A percentile compares a stretch with the other conserved stretches of the same genome.
Conservation (phyloP, 2,797 vertebrate species). For the Cercopithecus petaurista region DNA sequence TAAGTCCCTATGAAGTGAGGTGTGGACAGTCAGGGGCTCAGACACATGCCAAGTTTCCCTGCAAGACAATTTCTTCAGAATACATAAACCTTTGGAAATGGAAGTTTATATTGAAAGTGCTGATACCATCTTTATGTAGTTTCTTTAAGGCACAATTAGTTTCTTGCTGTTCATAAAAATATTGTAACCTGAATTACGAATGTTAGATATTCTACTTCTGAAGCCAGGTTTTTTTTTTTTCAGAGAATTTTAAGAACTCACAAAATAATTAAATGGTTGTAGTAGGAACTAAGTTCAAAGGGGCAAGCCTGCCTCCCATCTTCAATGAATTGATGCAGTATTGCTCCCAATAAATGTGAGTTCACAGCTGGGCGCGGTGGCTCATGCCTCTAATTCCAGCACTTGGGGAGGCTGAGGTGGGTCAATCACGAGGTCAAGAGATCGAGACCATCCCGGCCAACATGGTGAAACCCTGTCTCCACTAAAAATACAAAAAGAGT, state of each 20-base stretch:
- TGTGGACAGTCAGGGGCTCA: slow-evolving; percentile 20
- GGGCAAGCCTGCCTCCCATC: neutral
- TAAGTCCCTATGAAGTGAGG: slow-evolving; percentile 46
- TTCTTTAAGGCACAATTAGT: slow-evolving; percentile 60
- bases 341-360: neutral
- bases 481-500: no score
- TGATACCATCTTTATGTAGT: slow-evolving; percentile 52
- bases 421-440: no score
- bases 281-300: slow-evolving; percentile 57
- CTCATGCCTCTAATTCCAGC: no score
- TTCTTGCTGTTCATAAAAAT: slow-evolving; percentile 58
- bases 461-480: no score
- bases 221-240: slow-evolving; percentile 45
- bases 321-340: neutral
- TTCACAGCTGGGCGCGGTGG: neutral
- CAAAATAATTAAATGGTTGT: slow-evolving; percentile 61
- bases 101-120: slow-evolving; percentile 53
- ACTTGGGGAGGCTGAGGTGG: no score
- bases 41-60: slow-evolving; percentile 27
- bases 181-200: slow-evolving; percentile 49
- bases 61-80: slow-evolving; percentile 60
- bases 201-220: slow-evolving; percentile 41
- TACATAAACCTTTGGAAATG: slow-evolving; percentile 23
- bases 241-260: slow-evolving; percentile 61
- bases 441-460: no score